These are phyloP conservation scores for Eupeodes latifasciatus DNA, from an alignment of 2,888 invertebrate genomes.

Conservation along the genomic window DNA sequence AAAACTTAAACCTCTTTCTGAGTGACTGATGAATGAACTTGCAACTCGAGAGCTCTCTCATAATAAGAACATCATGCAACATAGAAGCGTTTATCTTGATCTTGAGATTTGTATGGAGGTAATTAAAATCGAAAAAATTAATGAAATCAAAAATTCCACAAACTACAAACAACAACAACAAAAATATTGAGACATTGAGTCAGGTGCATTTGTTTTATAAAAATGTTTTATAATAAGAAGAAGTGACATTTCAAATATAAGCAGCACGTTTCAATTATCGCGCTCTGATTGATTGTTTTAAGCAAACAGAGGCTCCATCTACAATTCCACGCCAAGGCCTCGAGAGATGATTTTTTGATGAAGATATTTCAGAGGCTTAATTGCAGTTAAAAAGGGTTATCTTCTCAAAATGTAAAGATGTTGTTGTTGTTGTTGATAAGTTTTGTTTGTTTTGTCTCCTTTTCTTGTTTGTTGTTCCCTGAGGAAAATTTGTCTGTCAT, in stretches of 20 bases:
- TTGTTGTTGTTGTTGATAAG: background rate
- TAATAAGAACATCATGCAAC: background rate
- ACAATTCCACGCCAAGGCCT: constrained; percentile 35
- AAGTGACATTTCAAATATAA: constrained; percentile 66
- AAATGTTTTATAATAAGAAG: background rate
- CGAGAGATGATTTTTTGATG: constrained; percentile 43
- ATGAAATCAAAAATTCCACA: constrained; percentile 52
- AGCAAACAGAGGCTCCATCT: constrained; percentile 53
- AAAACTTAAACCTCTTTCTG: constrained; percentile 11
- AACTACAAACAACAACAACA: constrained; percentile 51
- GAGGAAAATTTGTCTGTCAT: constrained; percentile 70
- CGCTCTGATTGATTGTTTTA: constrained; percentile 74
- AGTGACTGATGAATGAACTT: constrained; percentile 67
- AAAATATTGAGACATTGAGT: constrained; percentile 26
- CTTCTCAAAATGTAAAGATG: constrained; percentile 18
- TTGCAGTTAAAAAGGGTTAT: constrained; percentile 68
- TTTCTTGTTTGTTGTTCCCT: constrained; percentile 32
- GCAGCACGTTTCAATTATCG: constrained; percentile 72
- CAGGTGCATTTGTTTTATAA: constrained; percentile 51
- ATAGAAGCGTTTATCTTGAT: constrained; percentile 55
- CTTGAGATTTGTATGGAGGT: constrained; percentile 43
- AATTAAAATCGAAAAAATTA: constrained; percentile 67
- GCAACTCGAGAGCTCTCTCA: constrained; percentile 26
- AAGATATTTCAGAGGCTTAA: constrained; percentile 71
- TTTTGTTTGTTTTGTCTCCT: background rate